Conservation (phyloP, 37 sponge, comb jelly and placozoan species). For the Ianthella basta region DNA sequence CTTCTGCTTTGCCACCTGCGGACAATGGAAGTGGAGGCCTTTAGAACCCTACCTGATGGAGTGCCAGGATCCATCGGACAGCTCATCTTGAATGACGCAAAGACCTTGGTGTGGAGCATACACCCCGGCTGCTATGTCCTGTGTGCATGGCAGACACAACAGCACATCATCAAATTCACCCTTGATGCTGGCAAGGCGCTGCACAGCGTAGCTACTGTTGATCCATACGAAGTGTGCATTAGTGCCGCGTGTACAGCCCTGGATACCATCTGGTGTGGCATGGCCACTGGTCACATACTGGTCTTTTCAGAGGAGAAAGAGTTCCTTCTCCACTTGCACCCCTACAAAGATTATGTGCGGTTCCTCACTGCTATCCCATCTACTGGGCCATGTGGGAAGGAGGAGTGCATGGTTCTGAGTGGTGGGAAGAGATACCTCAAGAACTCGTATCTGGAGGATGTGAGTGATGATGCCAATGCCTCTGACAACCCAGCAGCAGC, state of each 20-base stretch:
- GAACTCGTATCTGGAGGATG: not conserved
- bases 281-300: conserved; percentile 86
- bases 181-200: conserved; percentile 28
- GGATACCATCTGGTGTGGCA: conserved; percentile 87
- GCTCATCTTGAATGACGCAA: conserved; percentile 41
- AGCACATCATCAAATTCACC: conserved; percentile 48
- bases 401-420: conserved; percentile 67
- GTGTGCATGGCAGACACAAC: conserved; percentile 71
- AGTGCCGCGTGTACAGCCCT: conserved; percentile 71
- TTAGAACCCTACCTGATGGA: conserved; percentile 18
- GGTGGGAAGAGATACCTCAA: conserved; percentile 58
- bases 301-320: conserved; percentile 61
- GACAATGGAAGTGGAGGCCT: conserved; percentile 51
- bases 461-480: conserved; percentile 11
- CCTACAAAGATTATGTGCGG: conserved; percentile 71
- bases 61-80: conserved; percentile 49
- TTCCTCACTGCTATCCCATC: conserved; percentile 61
- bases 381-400: conserved; percentile 58
- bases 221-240: conserved; percentile 53
- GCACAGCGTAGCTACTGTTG: conserved; percentile 7
- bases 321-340: conserved; percentile 57
- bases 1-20: conserved; percentile 68
- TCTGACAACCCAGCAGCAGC: not conserved
- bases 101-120: conserved; percentile 75
- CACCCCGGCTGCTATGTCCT: conserved; percentile 58